Evolutionary conservation across 1,140 invertebrate genomes (phyloP).

Genomic region (Caenorhabditis remanei): DNA sequence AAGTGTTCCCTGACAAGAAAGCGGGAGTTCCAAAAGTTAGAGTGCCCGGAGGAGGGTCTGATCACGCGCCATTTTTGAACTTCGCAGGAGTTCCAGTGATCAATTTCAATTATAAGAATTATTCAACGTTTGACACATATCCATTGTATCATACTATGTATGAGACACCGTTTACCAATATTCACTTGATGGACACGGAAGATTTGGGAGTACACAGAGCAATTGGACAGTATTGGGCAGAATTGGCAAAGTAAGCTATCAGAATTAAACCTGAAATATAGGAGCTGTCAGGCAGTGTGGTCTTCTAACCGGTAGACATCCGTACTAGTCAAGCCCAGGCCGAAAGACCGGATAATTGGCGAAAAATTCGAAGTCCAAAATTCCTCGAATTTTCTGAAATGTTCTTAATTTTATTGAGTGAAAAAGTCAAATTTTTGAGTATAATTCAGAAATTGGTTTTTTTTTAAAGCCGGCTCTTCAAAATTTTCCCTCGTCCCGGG

Average conservation of each 20-base stretch:
- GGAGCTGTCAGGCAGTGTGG: no score
- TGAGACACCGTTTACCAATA: slow-evolving; percentile 78
- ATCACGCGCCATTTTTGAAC: slow-evolving; percentile 77
- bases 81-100: slow-evolving; percentile 75
- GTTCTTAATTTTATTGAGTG: no score
- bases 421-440: no score
- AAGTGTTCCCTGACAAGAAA: slow-evolving; percentile 43
- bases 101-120: slow-evolving; percentile 70
- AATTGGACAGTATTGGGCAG: slow-evolving; percentile 74
- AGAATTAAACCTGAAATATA: no score
- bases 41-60: slow-evolving; percentile 77
- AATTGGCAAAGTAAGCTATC: slow-evolving; percentile 69
- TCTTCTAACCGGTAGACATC: no score
- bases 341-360: no score
- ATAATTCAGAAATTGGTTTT: no score
- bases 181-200: slow-evolving; percentile 74
- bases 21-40: slow-evolving; percentile 51
- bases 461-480: no score
- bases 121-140: slow-evolving; percentile 67
- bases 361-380: no score
- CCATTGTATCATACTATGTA: slow-evolving; percentile 79
- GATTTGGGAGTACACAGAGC: slow-evolving; percentile 70
- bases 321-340: no score
- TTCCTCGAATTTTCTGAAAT: no score
- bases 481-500: no score